Conservation (phyloP, 2,113 vertebrate genomes). For the Nibea coibor region DNA sequence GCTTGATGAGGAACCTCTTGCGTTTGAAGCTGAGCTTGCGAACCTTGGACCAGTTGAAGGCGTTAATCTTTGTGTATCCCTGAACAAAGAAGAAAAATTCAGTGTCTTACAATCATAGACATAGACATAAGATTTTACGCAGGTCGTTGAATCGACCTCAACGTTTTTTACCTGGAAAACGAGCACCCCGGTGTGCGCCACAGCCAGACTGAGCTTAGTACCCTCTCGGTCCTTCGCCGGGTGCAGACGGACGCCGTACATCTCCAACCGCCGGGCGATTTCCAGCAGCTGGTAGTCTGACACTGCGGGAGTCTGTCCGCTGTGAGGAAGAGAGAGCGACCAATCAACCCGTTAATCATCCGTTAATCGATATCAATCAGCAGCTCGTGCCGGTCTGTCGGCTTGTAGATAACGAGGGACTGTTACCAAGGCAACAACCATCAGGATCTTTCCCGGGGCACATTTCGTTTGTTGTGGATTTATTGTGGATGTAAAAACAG, state of each 20-base stretch:
- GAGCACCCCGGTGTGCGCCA: slow-evolving; percentile 93
- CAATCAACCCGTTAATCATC: background rate
- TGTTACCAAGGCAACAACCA: slow-evolving; percentile 4
- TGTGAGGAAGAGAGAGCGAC: slow-evolving; percentile 61
- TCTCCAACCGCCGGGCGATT: slow-evolving; percentile 93
- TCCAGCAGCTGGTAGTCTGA: slow-evolving; percentile 96
- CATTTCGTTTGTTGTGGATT: background rate
- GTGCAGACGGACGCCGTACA: slow-evolving; percentile 93
- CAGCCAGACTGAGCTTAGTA: slow-evolving; percentile 92
- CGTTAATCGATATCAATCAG: background rate
- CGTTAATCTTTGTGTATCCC: slow-evolving; percentile 95
- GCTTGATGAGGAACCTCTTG: slow-evolving; percentile 95
- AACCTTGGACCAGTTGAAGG: slow-evolving; percentile 98
- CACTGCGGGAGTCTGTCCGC: slow-evolving; percentile 94
- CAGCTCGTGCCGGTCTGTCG: background rate
- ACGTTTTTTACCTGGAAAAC: slow-evolving; percentile 90
- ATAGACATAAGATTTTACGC: background rate
- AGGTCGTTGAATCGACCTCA: background rate
- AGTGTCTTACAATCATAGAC: background rate
- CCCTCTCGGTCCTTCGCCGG: slow-evolving; percentile 96
- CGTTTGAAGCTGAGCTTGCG: slow-evolving; percentile 98
- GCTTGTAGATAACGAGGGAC: background rate
- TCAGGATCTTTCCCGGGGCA: too few relatives aligned
- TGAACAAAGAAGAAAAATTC: slow-evolving; percentile 53
- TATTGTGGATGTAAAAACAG: background rate